Percentiles rank a stretch among this genome's conserved stretches.
phyloP scores from a whole-genome alignment of 2,888 invertebrate genomes.

The Tinea trinotella region DNA sequence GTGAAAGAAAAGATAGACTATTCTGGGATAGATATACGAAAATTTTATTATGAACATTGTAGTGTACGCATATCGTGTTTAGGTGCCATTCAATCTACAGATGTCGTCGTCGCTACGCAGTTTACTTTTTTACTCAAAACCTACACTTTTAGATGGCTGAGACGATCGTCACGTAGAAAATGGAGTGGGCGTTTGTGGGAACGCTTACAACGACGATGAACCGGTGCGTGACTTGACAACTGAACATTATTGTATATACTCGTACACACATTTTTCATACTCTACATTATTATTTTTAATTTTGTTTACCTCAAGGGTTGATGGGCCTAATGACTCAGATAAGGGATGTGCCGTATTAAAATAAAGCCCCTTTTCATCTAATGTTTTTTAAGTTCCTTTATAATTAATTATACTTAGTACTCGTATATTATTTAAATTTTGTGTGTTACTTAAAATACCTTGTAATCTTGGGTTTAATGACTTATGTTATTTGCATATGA shows the following conservation, averaged over 20 bases:
- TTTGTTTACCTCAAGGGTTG: neutral
- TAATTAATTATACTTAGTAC: neutral
- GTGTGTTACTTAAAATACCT: too few relatives aligned
- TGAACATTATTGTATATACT: neutral
- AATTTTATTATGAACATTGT: too few relatives aligned
- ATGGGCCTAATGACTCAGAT: neutral
- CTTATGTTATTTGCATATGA: too few relatives aligned
- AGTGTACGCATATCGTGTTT: neutral
- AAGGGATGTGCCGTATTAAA: neutral
- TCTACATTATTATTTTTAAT: neutral
- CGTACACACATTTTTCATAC: neutral
- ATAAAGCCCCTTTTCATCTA: neutral
- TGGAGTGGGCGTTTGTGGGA: slow-evolving; percentile 23
- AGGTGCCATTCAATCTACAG: neutral
- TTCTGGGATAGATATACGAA: too few relatives aligned
- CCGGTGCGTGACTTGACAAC: slow-evolving; percentile 15
- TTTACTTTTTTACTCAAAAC: neutral
- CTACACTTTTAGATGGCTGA: neutral
- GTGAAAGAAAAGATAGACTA: too few relatives aligned
- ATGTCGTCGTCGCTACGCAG: neutral
- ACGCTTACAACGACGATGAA: slow-evolving; percentile 14
- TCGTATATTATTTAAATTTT: too few relatives aligned
- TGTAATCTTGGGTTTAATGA: too few relatives aligned
- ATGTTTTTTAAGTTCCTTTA: neutral
- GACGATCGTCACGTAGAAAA: slow-evolving; percentile 41